phyloP scores from a whole-genome alignment of 2,113 vertebrate genomes.

The Bos javanicus region DNA sequence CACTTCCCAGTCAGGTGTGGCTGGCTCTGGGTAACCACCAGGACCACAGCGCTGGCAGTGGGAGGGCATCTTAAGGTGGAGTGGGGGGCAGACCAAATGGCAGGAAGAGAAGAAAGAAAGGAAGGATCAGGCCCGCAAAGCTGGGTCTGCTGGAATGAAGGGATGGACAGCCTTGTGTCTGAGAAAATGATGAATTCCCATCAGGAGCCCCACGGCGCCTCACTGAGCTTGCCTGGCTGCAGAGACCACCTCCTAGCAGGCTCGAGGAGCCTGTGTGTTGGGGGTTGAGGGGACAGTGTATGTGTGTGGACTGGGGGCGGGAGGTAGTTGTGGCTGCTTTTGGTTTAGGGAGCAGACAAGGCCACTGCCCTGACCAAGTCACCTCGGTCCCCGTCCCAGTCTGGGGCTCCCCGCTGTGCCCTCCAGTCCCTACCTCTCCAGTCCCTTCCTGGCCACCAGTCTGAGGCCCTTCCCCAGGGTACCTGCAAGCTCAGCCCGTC shows the following conservation, averaged over 20 bases:
- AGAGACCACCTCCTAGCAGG: neutral
- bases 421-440: neutral
- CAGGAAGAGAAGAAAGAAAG: neutral
- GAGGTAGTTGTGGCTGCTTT: neutral
- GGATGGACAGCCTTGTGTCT: neutral
- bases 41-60: neutral
- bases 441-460: neutral
- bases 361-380: neutral
- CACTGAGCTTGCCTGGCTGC: neutral
- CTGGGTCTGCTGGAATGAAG: neutral
- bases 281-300: neutral
- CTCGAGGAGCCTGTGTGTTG: neutral
- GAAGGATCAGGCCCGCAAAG: neutral
- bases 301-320: rapidly evolving
- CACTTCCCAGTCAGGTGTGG: neutral
- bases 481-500: neutral
- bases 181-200: neutral
- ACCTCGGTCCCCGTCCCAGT: neutral
- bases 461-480: neutral
- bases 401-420: neutral
- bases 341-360: neutral
- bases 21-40: neutral
- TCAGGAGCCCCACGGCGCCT: neutral
- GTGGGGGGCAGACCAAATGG: neutral
- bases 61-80: neutral